These are phyloP conservation scores for Telmatochromis brichardi DNA, from an alignment of 2,113 vertebrate genomes.

Conservation along the genomic window DNA sequence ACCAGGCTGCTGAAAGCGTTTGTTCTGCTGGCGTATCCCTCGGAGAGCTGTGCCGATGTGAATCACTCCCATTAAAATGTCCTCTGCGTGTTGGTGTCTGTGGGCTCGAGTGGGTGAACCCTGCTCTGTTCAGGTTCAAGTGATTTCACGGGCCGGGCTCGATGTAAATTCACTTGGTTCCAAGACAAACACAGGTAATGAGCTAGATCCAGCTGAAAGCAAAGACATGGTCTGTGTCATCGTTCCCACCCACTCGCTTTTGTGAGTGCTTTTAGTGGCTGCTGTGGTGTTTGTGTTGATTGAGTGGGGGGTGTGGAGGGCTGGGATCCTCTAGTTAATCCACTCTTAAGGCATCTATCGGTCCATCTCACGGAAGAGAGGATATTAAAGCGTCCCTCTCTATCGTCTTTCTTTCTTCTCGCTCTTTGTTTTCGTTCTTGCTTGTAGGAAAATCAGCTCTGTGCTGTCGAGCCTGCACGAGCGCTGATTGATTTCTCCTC, in stretches of 20 bases:
- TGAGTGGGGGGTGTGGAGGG: neutral
- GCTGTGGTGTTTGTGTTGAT: slow-evolving; percentile 24
- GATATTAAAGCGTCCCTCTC: slow-evolving; percentile 9
- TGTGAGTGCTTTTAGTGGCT: slow-evolving; percentile 3
- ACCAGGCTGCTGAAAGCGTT: neutral
- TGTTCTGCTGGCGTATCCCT: neutral
- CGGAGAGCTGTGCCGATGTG: neutral
- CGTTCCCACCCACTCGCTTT: neutral
- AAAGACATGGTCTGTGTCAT: slow-evolving; percentile 9
- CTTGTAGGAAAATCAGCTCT: slow-evolving; percentile 35
- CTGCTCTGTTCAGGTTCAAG: slow-evolving; percentile 38
- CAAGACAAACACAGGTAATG: slow-evolving; percentile 60
- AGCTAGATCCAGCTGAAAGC: slow-evolving; percentile 36
- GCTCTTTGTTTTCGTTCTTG: neutral
- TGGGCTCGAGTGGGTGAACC: slow-evolving; percentile 22
- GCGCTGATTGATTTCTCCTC: slow-evolving; percentile 49
- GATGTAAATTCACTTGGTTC: slow-evolving; percentile 48
- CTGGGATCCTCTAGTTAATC: slow-evolving; percentile 18
- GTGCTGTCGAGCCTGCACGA: slow-evolving; percentile 28
- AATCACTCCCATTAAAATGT: slow-evolving; percentile 30
- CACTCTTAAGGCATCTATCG: slow-evolving; percentile 30
- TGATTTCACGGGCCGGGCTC: slow-evolving; percentile 43
- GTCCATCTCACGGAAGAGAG: slow-evolving; percentile 4
- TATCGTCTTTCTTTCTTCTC: neutral
- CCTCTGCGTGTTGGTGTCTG: slow-evolving; percentile 24